Conservation (phyloP, 2,113 vertebrate species). For the Neogale vison region DNA sequence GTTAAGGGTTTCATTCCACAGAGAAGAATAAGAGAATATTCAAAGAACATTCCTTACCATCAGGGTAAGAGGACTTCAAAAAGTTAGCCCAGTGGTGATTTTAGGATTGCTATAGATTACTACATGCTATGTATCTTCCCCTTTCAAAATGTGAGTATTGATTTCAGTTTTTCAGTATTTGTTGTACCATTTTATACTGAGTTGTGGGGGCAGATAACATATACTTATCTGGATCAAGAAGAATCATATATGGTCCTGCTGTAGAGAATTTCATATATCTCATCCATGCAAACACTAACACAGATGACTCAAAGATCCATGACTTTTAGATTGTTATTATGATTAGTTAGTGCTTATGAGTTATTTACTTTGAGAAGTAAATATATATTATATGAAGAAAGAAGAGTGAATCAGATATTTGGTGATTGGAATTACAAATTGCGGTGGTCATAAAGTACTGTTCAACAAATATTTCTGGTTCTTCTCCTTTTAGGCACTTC, state of each 20-base stretch:
- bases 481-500: background rate
- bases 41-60: background rate
- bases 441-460: background rate
- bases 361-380: background rate
- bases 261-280: background rate
- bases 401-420: background rate
- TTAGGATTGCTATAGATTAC: background rate
- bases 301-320: background rate
- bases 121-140: background rate
- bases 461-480: background rate
- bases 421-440: background rate
- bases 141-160: background rate
- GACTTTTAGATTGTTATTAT: background rate
- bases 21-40: background rate
- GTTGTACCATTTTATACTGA: background rate
- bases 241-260: background rate
- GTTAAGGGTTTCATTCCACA: background rate
- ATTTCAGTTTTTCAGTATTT: background rate
- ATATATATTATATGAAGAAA: background rate
- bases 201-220: background rate
- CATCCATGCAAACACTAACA: background rate
- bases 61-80: background rate
- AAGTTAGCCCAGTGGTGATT: background rate
- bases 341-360: background rate
- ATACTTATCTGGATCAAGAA: background rate